Percentiles rank a stretch among this genome's conserved stretches.
phyloP scores from a whole-genome alignment of 1,140 invertebrate species.

The Eulimnadia texana region DNA sequence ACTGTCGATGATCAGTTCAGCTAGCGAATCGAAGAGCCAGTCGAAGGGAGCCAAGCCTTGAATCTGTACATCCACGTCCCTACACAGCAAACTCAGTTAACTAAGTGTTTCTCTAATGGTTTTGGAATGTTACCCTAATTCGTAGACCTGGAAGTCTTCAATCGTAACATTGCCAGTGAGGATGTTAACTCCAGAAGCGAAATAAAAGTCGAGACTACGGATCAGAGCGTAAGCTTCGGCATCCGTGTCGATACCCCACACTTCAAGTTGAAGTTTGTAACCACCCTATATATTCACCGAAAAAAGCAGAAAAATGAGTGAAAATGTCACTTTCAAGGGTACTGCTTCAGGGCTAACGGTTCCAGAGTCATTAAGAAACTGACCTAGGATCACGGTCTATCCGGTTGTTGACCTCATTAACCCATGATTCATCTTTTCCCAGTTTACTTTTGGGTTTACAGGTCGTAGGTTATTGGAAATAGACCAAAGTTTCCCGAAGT shows the following conservation, averaged over 20 bases:
- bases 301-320: too few relatives aligned
- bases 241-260: conserved; percentile 1
- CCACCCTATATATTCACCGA: neutral
- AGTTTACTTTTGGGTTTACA: too few relatives aligned
- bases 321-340: too few relatives aligned
- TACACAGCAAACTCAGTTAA: neutral
- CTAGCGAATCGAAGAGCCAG: conserved; percentile 9
- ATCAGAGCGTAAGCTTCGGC: conserved; percentile 11
- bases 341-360: too few relatives aligned
- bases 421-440: too few relatives aligned
- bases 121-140: conserved; percentile 7
- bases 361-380: neutral
- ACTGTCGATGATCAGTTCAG: conserved; percentile 13
- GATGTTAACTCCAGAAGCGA: conserved; percentile 1
- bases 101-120: neutral
- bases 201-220: conserved; percentile 9
- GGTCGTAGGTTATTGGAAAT: too few relatives aligned
- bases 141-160: conserved; percentile 6
- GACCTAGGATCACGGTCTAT: neutral
- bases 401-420: too few relatives aligned
- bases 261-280: neutral
- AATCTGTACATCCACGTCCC: conserved; percentile 11
- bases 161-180: conserved; percentile 7
- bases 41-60: conserved; percentile 10
- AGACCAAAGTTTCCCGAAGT: too few relatives aligned